Percentiles rank a stretch among this genome's conserved stretches.
These are phyloP conservation scores for Bombus sibiricus DNA, from an alignment of 1,140 invertebrate genomes.

Conservation along the genomic window DNA sequence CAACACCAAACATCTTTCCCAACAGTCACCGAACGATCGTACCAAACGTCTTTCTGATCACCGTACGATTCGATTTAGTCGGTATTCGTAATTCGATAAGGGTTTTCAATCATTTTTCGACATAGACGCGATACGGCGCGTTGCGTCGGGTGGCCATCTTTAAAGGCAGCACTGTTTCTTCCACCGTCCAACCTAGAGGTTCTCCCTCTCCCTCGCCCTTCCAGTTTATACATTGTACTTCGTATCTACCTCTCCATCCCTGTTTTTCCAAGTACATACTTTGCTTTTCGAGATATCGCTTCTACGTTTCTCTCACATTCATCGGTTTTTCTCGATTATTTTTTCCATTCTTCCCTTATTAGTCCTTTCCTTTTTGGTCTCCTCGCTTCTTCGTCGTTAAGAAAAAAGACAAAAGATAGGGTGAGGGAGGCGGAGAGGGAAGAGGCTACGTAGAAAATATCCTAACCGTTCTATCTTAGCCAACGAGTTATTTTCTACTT, in stretches of 20 bases:
- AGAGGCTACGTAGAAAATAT: neutral
- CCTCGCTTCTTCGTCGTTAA: neutral
- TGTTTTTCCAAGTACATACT: neutral
- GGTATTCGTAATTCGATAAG: constrained; percentile 3
- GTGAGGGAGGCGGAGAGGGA: neutral
- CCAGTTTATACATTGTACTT: neutral
- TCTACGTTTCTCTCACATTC: neutral
- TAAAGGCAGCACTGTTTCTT: constrained; percentile 63
- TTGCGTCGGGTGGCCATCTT: constrained; percentile 64
- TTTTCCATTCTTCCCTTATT: neutral
- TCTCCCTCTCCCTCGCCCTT: constrained; percentile 28
- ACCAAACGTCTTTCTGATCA: neutral
- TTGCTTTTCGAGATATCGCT: neutral
- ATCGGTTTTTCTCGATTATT: no score
- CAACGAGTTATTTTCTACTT: neutral
- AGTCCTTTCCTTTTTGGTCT: no score
- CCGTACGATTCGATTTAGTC: neutral
- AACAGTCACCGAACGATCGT: neutral
- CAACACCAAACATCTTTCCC: neutral
- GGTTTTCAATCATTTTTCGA: constrained; percentile 29
- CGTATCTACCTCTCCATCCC: neutral
- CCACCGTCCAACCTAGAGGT: neutral
- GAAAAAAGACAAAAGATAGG: neutral
- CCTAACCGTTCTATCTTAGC: no score
- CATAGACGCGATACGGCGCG: constrained; percentile 41